Conservation (phyloP, 2,888 invertebrate species). For the Glyphotaelius pellucidus region DNA sequence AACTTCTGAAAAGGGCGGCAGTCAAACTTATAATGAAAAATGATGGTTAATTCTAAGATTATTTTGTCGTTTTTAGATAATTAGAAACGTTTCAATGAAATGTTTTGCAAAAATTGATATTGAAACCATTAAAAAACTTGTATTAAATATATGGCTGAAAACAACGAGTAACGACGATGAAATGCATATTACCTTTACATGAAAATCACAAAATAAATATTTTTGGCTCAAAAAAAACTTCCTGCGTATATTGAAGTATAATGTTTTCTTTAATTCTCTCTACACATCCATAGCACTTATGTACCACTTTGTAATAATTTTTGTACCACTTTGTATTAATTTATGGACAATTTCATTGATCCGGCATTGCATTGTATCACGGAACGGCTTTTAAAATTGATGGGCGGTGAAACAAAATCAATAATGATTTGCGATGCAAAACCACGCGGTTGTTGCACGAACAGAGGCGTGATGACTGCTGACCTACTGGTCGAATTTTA, state of each 20-base stretch:
- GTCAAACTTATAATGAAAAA: background rate
- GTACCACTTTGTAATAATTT: background rate
- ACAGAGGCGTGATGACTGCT: background rate
- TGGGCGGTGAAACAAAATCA: background rate
- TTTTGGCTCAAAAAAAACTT: background rate
- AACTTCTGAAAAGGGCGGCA: background rate
- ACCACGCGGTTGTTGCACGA: slow-evolving; percentile 6
- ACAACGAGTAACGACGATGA: no score
- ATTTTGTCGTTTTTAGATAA: no score
- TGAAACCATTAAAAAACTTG: no score
- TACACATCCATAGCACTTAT: background rate
- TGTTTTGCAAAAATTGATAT: no score
- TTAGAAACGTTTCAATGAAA: no score
- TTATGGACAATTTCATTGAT: background rate
- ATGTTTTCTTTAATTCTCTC: background rate
- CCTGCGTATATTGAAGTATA: background rate
- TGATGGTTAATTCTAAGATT: background rate
- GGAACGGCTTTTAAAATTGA: background rate
- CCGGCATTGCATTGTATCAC: background rate
- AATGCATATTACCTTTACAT: no score
- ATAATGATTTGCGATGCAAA: slow-evolving; percentile 25
- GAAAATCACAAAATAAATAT: no score
- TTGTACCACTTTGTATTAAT: background rate
- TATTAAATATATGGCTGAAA: no score
- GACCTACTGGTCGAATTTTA: slow-evolving; percentile 17